These are phyloP conservation scores for Genyomyrus donnyi DNA, from an alignment of 2,113 vertebrate genomes.

Conservation along the genomic window DNA sequence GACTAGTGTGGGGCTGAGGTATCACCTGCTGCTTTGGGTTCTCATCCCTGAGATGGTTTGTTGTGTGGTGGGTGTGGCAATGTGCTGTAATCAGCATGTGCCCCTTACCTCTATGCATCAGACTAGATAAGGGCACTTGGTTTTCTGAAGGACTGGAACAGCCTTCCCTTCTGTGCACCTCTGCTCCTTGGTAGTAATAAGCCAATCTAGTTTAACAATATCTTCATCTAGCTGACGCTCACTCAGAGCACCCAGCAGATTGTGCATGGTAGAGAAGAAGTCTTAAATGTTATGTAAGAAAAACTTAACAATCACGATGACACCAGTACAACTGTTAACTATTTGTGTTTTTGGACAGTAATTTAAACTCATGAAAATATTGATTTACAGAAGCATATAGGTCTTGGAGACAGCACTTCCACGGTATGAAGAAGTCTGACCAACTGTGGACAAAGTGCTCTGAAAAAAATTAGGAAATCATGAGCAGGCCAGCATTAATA, in stretches of 20 bases:
- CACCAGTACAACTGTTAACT: not conserved
- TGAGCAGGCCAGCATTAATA: not conserved
- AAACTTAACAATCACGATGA: not conserved
- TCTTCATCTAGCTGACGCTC: not conserved
- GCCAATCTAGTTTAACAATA: not conserved
- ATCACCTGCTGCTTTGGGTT: no score
- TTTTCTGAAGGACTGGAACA: not conserved
- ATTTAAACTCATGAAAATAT: not conserved
- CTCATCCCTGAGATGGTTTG: no score
- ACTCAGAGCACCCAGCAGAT: not conserved
- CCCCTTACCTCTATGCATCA: not conserved
- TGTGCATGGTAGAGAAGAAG: not conserved
- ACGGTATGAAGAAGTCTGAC: not conserved
- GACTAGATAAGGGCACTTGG: not conserved
- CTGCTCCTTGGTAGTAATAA: not conserved
- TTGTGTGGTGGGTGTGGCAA: no score
- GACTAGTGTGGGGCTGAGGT: no score
- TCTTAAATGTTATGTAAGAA: not conserved
- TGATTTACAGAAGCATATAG: not conserved
- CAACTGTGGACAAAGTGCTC: not conserved
- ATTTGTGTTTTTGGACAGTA: not conserved
- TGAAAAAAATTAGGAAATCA: not conserved
- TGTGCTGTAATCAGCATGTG: no score
- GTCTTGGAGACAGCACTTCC: not conserved
- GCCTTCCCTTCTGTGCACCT: not conserved